phyloP scores from a whole-genome alignment of 2,888 invertebrate species.

The Ectemnius continuus region DNA sequence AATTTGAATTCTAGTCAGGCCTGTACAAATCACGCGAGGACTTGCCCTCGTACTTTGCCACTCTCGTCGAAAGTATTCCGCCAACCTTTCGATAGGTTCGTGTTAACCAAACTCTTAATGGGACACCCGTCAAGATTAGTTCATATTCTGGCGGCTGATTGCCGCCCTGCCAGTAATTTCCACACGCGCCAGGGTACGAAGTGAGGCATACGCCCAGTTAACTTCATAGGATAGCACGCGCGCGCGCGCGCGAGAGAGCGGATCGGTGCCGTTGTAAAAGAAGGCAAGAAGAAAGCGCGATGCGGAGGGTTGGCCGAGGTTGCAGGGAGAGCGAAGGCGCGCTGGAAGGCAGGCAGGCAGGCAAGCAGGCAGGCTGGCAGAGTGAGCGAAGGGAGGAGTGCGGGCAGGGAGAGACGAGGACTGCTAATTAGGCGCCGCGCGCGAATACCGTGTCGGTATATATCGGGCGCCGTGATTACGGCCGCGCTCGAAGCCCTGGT shows the following conservation, averaged over 20 bases:
- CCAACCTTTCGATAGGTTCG: no score
- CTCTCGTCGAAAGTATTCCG: background rate
- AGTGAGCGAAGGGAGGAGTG: no score
- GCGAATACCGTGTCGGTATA: constrained; percentile 67
- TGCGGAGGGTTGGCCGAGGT: background rate
- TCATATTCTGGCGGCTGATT: constrained; percentile 55
- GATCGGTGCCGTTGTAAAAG: background rate
- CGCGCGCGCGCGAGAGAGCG: background rate
- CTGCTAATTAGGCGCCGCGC: constrained; percentile 72
- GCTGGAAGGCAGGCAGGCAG: constrained; percentile 7
- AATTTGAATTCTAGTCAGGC: background rate
- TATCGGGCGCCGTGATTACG: constrained; percentile 68
- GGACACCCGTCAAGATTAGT: constrained; percentile 51
- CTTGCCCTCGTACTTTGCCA: background rate
- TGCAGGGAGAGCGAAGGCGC: constrained; percentile 24
- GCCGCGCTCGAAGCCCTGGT: constrained; percentile 53
- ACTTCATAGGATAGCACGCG: constrained; percentile 35
- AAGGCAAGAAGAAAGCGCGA: constrained; percentile 17
- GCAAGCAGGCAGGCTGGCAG: no score
- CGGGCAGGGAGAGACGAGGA: constrained; percentile 50
- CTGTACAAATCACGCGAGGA: background rate
- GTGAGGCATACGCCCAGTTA: constrained; percentile 38
- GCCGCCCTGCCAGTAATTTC: background rate
- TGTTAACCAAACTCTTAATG: no score
- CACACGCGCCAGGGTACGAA: constrained; percentile 21